Evolutionary conservation across 2,888 invertebrate genomes (phyloP).

Genomic region (Leptopilina drosophilae): DNA sequence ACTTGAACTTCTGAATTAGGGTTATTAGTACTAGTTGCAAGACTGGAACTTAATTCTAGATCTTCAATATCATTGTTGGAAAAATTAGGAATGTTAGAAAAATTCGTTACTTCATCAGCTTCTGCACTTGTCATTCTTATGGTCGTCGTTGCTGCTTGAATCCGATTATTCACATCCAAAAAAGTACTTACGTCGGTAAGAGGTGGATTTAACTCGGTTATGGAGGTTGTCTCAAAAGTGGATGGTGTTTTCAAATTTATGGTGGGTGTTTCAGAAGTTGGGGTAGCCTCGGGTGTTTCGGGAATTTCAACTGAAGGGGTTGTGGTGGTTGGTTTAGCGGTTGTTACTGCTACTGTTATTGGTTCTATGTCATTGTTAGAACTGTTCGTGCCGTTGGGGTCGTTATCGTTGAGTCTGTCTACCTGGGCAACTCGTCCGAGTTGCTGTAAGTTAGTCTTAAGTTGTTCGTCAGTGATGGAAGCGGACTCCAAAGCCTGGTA

Average conservation of each 20-base stretch:
- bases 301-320: conserved; percentile 55
- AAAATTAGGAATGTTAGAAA: not conserved
- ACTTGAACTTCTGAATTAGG: not conserved
- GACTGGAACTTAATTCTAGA: not conserved
- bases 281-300: conserved; percentile 51
- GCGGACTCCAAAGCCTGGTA: conserved; percentile 73
- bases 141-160: conserved; percentile 10
- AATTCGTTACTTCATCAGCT: not conserved
- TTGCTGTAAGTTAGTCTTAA: conserved; percentile 61
- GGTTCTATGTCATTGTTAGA: conserved; percentile 74
- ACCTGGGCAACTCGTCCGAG: conserved; percentile 71
- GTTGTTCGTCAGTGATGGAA: conserved; percentile 71
- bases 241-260: conserved; percentile 36
- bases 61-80: conserved; percentile 24
- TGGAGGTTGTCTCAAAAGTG: conserved; percentile 52
- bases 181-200: conserved; percentile 38
- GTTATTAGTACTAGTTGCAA: not conserved
- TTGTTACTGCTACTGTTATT: conserved; percentile 61
- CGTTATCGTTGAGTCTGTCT: conserved; percentile 65
- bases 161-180: not conserved
- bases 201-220: conserved; percentile 38
- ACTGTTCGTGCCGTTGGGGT: conserved; percentile 67
- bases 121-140: not conserved
- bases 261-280: conserved; percentile 40
- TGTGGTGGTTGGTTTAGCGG: conserved; percentile 59